These are phyloP conservation scores for Prosapia bicincta DNA, from an alignment of 2,888 invertebrate genomes.

Conservation along the genomic window DNA sequence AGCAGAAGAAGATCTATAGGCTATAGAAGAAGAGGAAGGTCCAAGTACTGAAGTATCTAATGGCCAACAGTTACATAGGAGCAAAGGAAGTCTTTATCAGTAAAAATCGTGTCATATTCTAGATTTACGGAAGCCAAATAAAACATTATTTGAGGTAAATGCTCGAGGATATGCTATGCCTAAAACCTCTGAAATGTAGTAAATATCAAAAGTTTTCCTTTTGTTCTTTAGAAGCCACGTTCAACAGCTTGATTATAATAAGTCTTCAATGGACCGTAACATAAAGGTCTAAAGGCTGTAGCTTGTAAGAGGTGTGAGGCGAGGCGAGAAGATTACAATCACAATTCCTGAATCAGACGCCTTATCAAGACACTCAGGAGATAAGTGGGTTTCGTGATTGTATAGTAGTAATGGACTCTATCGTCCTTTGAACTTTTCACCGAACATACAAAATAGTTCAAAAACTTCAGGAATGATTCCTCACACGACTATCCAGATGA, in stretches of 20 bases:
- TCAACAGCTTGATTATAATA: conserved; percentile 23
- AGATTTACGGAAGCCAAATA: not conserved
- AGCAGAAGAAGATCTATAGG: too few relatives aligned
- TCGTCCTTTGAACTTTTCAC: conserved; percentile 7
- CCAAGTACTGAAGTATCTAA: too few relatives aligned
- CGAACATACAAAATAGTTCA: conserved; percentile 9
- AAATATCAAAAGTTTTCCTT: conserved; percentile 10
- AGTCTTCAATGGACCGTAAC: conserved; percentile 16
- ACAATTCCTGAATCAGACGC: conserved; percentile 10
- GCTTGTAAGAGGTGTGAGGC: not conserved
- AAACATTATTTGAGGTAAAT: conserved; percentile 3
- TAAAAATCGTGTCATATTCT: conserved; percentile 10
- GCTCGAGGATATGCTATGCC: conserved; percentile 11
- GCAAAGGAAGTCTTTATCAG: too few relatives aligned
- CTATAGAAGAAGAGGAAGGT: too few relatives aligned
- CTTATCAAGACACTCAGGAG: conserved; percentile 3
- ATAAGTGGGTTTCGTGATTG: conserved; percentile 11
- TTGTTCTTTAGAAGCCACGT: conserved; percentile 12
- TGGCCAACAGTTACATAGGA: too few relatives aligned
- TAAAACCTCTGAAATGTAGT: conserved; percentile 10
- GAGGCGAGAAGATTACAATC: not conserved
- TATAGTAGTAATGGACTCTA: not conserved
- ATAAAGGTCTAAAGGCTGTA: conserved; percentile 20
- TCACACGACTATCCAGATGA: conserved; percentile 38
- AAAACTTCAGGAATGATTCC: conserved; percentile 17